phyloP scores from a whole-genome alignment of 2,113 vertebrate species.

The Apodemus sylvaticus region DNA sequence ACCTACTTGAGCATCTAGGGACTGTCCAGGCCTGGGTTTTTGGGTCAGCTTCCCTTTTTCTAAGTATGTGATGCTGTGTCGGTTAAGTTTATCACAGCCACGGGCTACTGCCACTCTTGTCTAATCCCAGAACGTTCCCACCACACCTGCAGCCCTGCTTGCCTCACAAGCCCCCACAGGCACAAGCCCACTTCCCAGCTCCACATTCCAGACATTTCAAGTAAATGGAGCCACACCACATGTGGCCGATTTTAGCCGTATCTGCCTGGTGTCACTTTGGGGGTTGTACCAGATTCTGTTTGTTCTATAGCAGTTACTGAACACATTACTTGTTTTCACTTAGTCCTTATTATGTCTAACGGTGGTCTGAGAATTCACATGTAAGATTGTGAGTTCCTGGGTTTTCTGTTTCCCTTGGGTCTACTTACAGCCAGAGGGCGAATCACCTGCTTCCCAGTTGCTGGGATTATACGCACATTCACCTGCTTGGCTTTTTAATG shows the following conservation, averaged over 20 bases:
- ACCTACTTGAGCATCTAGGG: background rate
- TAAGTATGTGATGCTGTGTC: background rate
- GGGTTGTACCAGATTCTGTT: fast-evolving
- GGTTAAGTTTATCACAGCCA: background rate
- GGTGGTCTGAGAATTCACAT: too few relatives aligned
- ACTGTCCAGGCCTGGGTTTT: background rate
- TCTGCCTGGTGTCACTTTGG: background rate
- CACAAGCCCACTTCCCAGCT: background rate
- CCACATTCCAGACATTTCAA: background rate
- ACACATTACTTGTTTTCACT: too few relatives aligned
- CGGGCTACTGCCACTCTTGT: background rate
- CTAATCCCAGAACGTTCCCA: background rate
- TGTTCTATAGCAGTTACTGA: background rate
- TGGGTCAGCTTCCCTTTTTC: background rate
- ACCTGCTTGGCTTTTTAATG: background rate
- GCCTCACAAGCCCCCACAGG: background rate
- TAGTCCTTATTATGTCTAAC: background rate
- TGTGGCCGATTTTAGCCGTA: background rate
- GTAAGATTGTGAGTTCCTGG: background rate
- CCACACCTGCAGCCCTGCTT: background rate
- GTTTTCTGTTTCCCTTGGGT: background rate
- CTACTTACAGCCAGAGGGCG: background rate
- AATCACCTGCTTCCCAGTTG: background rate
- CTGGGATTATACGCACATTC: background rate
- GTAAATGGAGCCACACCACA: background rate